These are phyloP conservation scores for Dromas ardeola DNA, from an alignment of 2,113 vertebrate species.

Conservation along the genomic window DNA sequence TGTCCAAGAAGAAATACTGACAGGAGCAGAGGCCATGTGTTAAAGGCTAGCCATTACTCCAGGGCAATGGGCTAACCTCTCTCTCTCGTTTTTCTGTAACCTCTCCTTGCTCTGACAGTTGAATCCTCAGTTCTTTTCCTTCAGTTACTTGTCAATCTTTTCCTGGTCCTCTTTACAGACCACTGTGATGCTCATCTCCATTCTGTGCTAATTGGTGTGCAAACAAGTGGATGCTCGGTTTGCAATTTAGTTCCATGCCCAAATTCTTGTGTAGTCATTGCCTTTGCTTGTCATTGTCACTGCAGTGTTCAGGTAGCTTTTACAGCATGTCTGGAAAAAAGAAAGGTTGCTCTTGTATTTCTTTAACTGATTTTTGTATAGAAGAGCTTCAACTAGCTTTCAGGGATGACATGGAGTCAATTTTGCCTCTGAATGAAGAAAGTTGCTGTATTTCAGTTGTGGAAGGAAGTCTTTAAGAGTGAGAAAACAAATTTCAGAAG, in stretches of 20 bases:
- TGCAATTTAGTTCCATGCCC: not conserved
- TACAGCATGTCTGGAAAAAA: not conserved
- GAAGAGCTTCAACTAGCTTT: not conserved
- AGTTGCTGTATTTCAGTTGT: not conserved
- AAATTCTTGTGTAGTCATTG: not conserved
- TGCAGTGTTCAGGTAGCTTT: not conserved
- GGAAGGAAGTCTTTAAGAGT: not conserved
- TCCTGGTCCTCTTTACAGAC: not conserved
- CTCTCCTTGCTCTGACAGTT: conserved; percentile 4
- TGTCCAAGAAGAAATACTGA: conserved; percentile 74
- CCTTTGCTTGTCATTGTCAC: not conserved
- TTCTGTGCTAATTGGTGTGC: not conserved
- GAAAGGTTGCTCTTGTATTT: not conserved
- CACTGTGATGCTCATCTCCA: not conserved
- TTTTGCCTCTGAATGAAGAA: not conserved
- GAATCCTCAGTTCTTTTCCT: not conserved
- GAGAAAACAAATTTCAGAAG: not conserved
- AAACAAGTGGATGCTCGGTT: not conserved
- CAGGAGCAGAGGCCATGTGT: conserved; percentile 54
- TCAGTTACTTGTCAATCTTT: not conserved
- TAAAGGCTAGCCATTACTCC: conserved; percentile 42
- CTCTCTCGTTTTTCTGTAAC: not conserved
- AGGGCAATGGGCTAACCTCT: conserved; percentile 27
- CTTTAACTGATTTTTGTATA: not conserved
- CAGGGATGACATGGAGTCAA: not conserved